Conservation (phyloP, 2,113 vertebrate species). For the Eulacestoma nigropectus region DNA sequence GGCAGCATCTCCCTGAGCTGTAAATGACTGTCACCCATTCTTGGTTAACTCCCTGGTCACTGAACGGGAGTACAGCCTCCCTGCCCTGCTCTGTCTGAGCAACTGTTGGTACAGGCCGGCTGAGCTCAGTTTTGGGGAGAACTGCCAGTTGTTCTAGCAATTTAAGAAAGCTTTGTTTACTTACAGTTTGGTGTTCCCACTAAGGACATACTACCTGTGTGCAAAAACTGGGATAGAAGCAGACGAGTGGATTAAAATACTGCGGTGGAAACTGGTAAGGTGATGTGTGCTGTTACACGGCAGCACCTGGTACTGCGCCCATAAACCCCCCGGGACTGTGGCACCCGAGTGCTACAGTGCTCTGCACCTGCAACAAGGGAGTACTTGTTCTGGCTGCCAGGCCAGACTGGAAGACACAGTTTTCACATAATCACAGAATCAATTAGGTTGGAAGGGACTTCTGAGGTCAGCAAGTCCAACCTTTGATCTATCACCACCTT, state of each 20-base stretch:
- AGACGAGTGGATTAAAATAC: conserved; percentile 95
- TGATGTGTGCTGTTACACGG: too few species aligned
- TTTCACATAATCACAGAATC: not conserved
- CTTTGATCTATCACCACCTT: not conserved
- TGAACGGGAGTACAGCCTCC: accelerated
- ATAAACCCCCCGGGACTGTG: accelerated
- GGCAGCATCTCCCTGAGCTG: not conserved
- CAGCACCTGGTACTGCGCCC: not conserved
- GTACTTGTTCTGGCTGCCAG: not conserved
- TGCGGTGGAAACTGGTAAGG: conserved; percentile 94
- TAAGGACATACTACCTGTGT: conserved; percentile 91
- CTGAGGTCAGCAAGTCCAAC: not conserved
- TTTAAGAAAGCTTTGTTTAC: not conserved
- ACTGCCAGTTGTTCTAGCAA: not conserved
- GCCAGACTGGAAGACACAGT: not conserved
- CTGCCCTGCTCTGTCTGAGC: not conserved
- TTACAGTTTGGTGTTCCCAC: conserved; percentile 90
- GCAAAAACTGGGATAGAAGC: conserved; percentile 92
- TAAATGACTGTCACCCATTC: not conserved
- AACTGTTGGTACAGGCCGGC: not conserved
- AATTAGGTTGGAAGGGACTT: not conserved
- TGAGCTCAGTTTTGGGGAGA: not conserved
- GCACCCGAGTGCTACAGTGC: not conserved
- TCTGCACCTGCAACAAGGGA: not conserved
- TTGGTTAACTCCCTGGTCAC: not conserved